Conservation (phyloP, 2,797 vertebrate species). For the Cossypha niveicapilla region DNA sequence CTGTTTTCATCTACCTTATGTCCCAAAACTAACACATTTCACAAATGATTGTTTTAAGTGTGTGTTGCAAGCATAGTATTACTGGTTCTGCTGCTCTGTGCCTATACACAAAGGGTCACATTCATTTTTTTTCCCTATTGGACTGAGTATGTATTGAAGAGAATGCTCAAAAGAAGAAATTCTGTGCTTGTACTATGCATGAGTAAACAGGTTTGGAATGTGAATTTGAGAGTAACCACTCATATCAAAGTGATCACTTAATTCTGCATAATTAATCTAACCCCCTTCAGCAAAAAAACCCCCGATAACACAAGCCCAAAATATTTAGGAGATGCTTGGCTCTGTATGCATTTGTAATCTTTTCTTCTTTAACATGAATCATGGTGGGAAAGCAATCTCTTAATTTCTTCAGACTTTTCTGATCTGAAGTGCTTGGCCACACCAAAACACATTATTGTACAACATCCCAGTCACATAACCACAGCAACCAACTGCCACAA, state of each 20-base stretch:
- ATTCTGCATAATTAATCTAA: not conserved
- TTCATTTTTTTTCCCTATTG: not conserved
- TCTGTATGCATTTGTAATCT: not conserved
- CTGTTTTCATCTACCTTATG: not conserved
- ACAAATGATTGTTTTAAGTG: not conserved
- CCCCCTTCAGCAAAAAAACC: not conserved
- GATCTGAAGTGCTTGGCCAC: not conserved
- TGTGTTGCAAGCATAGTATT: not conserved
- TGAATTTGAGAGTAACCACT: not conserved
- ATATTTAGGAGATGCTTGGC: not conserved
- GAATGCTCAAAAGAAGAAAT: not conserved
- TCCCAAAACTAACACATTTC: not conserved
- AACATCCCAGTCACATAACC: not conserved
- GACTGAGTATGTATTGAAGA: not conserved
- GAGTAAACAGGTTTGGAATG: conserved; percentile 6
- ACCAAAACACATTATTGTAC: not conserved
- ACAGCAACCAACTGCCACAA: not conserved
- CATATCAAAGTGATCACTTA: not conserved
- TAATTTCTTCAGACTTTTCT: not conserved
- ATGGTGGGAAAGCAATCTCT: not conserved
- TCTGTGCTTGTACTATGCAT: not conserved
- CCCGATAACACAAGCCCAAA: not conserved
- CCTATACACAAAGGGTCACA: not conserved
- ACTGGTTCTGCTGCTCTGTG: not conserved
- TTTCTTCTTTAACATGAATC: not conserved